Percentiles rank a stretch among this genome's conserved stretches.
Conservation (phyloP, 2,113 vertebrate genomes). For the Sceloporus undulatus region DNA sequence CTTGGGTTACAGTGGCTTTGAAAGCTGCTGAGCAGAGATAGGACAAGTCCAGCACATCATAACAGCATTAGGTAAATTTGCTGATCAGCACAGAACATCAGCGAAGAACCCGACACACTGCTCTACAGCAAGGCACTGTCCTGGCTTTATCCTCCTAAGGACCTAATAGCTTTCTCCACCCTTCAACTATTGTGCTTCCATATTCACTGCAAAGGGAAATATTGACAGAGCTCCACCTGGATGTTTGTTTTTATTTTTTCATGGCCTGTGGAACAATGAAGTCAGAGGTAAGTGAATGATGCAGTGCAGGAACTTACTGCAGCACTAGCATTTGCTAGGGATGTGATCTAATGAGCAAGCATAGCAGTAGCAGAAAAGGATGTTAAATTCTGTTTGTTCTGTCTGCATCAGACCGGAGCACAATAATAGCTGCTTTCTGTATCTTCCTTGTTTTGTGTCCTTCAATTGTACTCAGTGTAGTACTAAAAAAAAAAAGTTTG, state of each 20-base stretch:
- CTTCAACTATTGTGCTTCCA: constrained; percentile 15
- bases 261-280: constrained; percentile 69
- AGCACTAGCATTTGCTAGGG: constrained; percentile 62
- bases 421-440: constrained; percentile 27
- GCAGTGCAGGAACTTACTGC: constrained; percentile 78
- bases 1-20: constrained; percentile 26
- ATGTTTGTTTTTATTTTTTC: constrained; percentile 41
- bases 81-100: constrained; percentile 59
- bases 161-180: constrained; percentile 16
- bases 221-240: constrained; percentile 55
- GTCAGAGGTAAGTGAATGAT: constrained; percentile 81
- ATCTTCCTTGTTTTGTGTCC: constrained; percentile 65
- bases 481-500: constrained; percentile 12
- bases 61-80: constrained; percentile 71
- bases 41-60: constrained; percentile 66
- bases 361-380: constrained; percentile 40
- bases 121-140: constrained; percentile 55
- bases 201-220: constrained; percentile 54
- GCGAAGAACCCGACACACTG: constrained; percentile 43
- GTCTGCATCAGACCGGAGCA: constrained; percentile 15
- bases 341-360: constrained; percentile 59
- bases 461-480: constrained; percentile 67
- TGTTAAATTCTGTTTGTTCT: constrained; percentile 49
- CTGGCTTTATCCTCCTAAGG: constrained; percentile 57
- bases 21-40: constrained; percentile 64